Evolutionary conservation across 2,888 invertebrate species (phyloP).

Genomic region (Anthrax anthrax): DNA sequence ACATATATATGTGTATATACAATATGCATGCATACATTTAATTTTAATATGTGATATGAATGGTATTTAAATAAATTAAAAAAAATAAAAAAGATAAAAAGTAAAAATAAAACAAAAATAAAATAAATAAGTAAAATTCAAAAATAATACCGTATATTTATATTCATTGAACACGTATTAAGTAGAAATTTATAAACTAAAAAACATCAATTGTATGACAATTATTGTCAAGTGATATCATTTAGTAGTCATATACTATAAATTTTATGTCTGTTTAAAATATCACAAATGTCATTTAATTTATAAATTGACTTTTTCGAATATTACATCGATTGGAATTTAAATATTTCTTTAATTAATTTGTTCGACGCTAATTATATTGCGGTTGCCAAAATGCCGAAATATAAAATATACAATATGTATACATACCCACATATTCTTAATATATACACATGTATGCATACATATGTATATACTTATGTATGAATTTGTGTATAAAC

Average conservation of each 20-base stretch:
- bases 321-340: background rate
- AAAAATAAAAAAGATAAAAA: too few species aligned
- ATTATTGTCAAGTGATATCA: background rate
- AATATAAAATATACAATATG: background rate
- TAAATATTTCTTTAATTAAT: background rate
- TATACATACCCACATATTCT: too few species aligned
- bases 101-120: background rate
- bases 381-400: background rate
- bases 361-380: background rate
- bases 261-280: background rate
- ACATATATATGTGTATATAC: too few species aligned
- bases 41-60: too few species aligned
- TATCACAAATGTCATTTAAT: background rate
- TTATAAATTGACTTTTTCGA: background rate
- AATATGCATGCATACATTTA: too few species aligned
- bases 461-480: too few species aligned
- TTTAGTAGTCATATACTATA: background rate
- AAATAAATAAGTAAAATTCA: too few species aligned
- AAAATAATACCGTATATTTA: too few species aligned
- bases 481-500: too few species aligned
- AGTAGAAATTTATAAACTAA: too few species aligned
- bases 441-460: too few species aligned
- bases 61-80: background rate
- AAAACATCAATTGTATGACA: background rate
- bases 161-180: too few species aligned